Percentiles rank a stretch among this genome's conserved stretches.
These are phyloP conservation scores for Drosophila kurseongensis DNA, from an alignment of 1,140 invertebrate genomes.

Conservation along the genomic window DNA sequence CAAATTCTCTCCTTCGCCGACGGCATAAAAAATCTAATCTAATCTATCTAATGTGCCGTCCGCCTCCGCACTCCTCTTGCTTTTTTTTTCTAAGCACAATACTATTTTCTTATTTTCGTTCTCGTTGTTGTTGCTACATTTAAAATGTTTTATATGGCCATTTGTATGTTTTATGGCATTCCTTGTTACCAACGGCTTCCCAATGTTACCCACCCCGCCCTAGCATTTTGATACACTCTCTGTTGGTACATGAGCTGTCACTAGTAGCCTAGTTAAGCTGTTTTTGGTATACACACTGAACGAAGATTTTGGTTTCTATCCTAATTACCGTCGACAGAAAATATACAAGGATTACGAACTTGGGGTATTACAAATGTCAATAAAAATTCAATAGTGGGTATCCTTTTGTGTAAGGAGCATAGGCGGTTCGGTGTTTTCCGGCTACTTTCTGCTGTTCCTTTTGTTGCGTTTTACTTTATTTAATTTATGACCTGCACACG, in stretches of 20 bases:
- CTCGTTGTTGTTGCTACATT: slow-evolving; percentile 77
- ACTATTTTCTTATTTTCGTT: slow-evolving; percentile 73
- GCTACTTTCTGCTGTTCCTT: not conserved
- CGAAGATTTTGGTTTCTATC: too few species aligned
- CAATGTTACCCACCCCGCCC: slow-evolving; percentile 8
- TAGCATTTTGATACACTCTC: slow-evolving; percentile 11
- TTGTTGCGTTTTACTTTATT: slow-evolving; percentile 52
- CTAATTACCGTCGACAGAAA: too few species aligned
- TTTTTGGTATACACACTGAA: not conserved
- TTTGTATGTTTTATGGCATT: slow-evolving; percentile 82
- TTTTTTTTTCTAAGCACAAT: slow-evolving; percentile 66
- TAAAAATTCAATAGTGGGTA: too few species aligned
- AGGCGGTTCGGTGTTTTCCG: not conserved
- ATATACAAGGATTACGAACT: too few species aligned
- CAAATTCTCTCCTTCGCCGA: not conserved
- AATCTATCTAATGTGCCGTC: slow-evolving; percentile 66
- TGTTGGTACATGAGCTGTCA: not conserved
- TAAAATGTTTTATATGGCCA: slow-evolving; percentile 83
- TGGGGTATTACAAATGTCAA: too few species aligned
- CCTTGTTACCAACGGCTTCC: slow-evolving; percentile 61
- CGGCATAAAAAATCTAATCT: slow-evolving; percentile 68
- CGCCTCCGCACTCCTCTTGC: slow-evolving; percentile 6
- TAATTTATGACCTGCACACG: slow-evolving; percentile 57
- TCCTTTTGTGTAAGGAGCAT: not conserved
- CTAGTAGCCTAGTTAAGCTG: not conserved